Conservation (phyloP, 2,888 invertebrate genomes). For the Habroteleia sp. region DNA sequence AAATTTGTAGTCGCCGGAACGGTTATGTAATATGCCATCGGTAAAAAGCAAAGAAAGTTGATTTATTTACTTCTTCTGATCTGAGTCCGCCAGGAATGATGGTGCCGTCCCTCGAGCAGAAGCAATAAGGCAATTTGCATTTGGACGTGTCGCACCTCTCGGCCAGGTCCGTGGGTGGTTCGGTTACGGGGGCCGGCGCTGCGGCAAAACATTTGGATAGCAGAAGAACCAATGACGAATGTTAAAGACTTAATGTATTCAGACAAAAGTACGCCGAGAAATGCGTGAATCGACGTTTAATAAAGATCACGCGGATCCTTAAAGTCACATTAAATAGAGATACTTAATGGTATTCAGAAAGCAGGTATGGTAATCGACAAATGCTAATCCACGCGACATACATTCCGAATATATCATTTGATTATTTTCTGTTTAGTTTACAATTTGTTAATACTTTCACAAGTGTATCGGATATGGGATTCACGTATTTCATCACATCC, state of each 20-base stretch:
- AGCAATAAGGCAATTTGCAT: constrained; percentile 93
- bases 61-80: constrained; percentile 87
- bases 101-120: constrained; percentile 95
- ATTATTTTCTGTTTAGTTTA: constrained; percentile 61
- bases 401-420: constrained; percentile 54
- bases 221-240: too few relatives aligned
- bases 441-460: constrained; percentile 52
- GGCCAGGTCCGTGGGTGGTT: constrained; percentile 90
- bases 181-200: constrained; percentile 92
- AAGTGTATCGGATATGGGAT: constrained; percentile 38
- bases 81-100: constrained; percentile 91
- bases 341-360: constrained; percentile 52
- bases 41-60: too few relatives aligned
- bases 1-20: too few relatives aligned
- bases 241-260: constrained; percentile 53
- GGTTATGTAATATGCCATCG: too few relatives aligned
- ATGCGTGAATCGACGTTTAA: constrained; percentile 25
- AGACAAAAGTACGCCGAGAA: constrained; percentile 15
- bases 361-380: constrained; percentile 57
- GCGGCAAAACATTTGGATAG: constrained; percentile 50
- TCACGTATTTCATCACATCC: constrained; percentile 29
- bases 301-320: constrained; percentile 57
- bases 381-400: constrained; percentile 54
- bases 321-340: constrained; percentile 27
- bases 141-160: constrained; percentile 88